phyloP scores from a whole-genome alignment of 2,797 vertebrate genomes.

The Cuniculus paca region DNA sequence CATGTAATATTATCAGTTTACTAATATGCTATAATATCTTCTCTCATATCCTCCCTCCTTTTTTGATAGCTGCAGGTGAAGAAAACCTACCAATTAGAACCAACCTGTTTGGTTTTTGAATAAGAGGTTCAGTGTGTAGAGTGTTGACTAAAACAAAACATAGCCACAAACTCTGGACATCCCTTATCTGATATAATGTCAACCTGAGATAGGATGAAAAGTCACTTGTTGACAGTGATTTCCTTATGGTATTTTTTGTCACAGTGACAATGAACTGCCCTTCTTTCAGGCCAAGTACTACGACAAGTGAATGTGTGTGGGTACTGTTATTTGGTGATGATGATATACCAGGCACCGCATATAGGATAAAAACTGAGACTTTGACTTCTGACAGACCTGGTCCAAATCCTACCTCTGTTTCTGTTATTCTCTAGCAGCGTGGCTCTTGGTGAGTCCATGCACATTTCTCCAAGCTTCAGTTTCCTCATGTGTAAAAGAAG shows the following conservation, averaged over 20 bases:
- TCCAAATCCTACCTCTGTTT: neutral
- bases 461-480: neutral
- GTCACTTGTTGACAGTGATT: neutral
- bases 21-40: conserved; percentile 22
- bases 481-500: neutral
- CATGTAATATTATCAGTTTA: conserved; percentile 11
- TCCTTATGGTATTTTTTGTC: conserved; percentile 8
- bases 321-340: neutral
- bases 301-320: neutral
- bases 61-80: neutral
- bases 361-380: neutral
- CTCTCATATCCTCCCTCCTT: neutral
- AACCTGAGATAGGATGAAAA: neutral
- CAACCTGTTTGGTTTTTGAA: conserved; percentile 16
- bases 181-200: neutral
- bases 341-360: neutral
- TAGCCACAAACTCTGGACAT: neutral
- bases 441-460: neutral
- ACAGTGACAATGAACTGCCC: neutral
- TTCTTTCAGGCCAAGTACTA: neutral
- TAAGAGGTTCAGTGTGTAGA: neutral
- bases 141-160: neutral
- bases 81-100: neutral
- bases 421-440: neutral
- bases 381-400: neutral